These are phyloP conservation scores for Cheirogaleus major DNA, from an alignment of 2,797 vertebrate species.

Conservation along the genomic window DNA sequence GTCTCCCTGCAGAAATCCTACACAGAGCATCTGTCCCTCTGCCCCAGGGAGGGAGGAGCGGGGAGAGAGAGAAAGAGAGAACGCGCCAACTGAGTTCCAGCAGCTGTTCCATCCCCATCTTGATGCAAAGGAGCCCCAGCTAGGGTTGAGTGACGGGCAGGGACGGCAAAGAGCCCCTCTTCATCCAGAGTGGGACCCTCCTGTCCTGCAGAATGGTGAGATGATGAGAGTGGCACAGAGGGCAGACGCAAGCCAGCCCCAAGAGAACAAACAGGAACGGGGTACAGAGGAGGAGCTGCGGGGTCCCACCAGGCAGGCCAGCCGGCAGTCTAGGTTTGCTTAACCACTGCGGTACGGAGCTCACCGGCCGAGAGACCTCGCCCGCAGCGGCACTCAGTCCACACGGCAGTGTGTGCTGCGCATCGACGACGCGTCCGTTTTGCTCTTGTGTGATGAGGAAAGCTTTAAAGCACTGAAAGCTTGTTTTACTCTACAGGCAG, in stretches of 20 bases:
- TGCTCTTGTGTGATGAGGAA: too few species aligned
- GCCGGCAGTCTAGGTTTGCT: not conserved
- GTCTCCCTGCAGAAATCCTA: not conserved
- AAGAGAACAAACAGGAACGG: not conserved
- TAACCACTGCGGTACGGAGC: too few species aligned
- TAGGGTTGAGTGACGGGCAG: too few species aligned
- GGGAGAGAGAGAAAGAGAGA: too few species aligned
- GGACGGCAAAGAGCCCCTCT: not conserved
- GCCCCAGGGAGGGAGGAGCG: not conserved
- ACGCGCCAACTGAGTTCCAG: not conserved
- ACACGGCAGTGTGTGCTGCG: too few species aligned
- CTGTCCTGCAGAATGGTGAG: not conserved
- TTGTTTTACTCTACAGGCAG: too few species aligned
- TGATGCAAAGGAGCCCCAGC: not conserved
- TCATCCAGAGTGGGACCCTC: not conserved
- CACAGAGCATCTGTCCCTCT: conserved; percentile 7
- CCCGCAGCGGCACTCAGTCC: too few species aligned
- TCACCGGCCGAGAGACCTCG: too few species aligned
- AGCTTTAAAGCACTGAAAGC: too few species aligned
- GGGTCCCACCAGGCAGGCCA: not conserved
- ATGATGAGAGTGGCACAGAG: not conserved
- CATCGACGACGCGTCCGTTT: too few species aligned
- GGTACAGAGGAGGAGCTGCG: rapidly evolving
- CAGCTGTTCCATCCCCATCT: not conserved
- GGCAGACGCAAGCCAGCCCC: not conserved